Evolutionary conservation across 2,888 invertebrate species (phyloP), one percentile per base, ranked within the genome.

Genomic region (Drosophila conformis): DNA sequence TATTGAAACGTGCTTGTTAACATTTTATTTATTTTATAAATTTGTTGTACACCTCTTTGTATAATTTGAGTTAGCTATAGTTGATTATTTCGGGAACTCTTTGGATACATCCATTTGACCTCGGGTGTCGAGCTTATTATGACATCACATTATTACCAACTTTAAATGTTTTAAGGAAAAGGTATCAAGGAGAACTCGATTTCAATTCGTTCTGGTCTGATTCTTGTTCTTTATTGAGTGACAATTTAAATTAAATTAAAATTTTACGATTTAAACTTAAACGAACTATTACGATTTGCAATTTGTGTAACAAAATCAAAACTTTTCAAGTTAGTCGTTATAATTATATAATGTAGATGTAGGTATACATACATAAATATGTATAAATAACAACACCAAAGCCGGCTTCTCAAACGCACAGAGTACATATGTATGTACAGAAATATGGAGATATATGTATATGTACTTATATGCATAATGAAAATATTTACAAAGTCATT

Each of bases 331-430:
- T 73, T 69, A 67, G 53, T 74, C 46, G 42, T 69, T 71, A 69
- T 76, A 48, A 65, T 52, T 48, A 59, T 64, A 58, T 69, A 42
- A 51, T 61, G 35, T 71, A 71, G 27, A 54, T 65, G 49, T 57
- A 70, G 46, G 62, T 36, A 66, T 69, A 79, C 56, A 77, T 63
- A 69, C 33, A 49, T 60, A 40, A 53, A 48, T 72, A 75, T 82
- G 65, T 78, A 87, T 84, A 69, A 63, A 87, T 82, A 83, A 83
- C 87, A 82, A 87, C 85, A 83, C 75, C 89, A 83, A 83, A 71
- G 77, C 78, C 71, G 83, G 78, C 67, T 83, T 74, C 13, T 46
- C 36, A 61, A 78, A 58, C 48, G 49, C 60, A 73, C 40, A 46
- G 46, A 46, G 57, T 52, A 73, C 56, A 56, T 52, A 40, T 29